A percentile compares a stretch with the other conserved stretches of the same genome.
Conservation (phyloP, 2,113 vertebrate species). For the Myrmecophaga tridactyla region DNA sequence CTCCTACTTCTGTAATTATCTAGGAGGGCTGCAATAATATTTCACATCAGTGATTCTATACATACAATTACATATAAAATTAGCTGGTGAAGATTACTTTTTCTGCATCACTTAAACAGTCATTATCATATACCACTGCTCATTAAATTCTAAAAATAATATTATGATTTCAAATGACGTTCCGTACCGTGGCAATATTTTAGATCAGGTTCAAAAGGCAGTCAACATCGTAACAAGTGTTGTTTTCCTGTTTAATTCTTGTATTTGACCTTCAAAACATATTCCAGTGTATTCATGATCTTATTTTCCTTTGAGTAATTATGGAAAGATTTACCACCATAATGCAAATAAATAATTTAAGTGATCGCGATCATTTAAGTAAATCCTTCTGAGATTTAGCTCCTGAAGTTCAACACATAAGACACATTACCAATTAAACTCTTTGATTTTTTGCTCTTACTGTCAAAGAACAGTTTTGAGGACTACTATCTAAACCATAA, state of each 20-base stretch:
- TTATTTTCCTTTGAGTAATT: neutral
- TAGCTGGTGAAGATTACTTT: neutral
- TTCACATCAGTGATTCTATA: neutral
- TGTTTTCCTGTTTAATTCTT: conserved; percentile 22
- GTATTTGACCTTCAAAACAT: neutral
- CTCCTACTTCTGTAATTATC: conserved; percentile 42
- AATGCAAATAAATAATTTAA: neutral
- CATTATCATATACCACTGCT: neutral
- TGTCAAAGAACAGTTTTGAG: neutral
- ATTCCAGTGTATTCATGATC: neutral
- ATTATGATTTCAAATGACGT: neutral
- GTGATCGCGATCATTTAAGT: neutral
- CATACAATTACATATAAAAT: neutral
- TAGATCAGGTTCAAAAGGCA: neutral
- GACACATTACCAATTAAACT: neutral
- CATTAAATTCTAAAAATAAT: conserved; percentile 21
- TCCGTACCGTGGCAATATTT: neutral
- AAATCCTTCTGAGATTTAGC: neutral
- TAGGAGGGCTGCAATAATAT: neutral
- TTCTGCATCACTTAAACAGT: neutral
- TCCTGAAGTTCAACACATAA: neutral
- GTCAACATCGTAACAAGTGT: neutral
- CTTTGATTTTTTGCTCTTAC: neutral
- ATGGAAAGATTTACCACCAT: neutral
- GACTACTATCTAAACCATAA: neutral